Evolutionary conservation across 1,140 invertebrate species (phyloP).

Genomic region (Laupala kohalensis): DNA sequence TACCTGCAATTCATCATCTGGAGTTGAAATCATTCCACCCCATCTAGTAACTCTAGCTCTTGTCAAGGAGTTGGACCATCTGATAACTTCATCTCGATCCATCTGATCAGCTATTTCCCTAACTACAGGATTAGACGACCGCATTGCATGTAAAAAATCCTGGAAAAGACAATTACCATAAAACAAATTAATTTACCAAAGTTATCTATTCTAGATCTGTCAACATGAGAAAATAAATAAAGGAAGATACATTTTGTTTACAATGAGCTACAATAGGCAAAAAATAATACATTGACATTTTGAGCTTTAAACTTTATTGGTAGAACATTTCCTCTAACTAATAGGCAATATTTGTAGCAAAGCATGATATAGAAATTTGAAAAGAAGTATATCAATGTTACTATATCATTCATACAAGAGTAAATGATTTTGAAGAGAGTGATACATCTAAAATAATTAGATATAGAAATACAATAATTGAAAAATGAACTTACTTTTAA

Average conservation of each 20-base stretch:
- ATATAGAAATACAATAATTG: not conserved
- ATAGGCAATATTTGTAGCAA: no score
- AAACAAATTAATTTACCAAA: no score
- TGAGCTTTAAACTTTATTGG: no score
- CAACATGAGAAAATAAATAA: no score
- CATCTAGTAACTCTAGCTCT: conserved; percentile 82
- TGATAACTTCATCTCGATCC: conserved; percentile 82
- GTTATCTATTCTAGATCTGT: no score
- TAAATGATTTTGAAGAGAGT: not conserved
- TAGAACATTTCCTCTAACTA: no score
- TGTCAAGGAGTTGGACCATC: conserved; percentile 76
- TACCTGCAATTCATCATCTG: conserved; percentile 83
- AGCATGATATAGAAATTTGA: no score
- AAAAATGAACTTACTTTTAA: conserved; percentile 55
- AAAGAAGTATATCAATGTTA: no score
- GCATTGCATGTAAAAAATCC: conserved; percentile 85
- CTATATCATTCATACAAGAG: not conserved
- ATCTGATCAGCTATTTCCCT: conserved; percentile 79
- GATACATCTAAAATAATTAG: no score
- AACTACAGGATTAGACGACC: conserved; percentile 78
- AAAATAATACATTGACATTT: no score
- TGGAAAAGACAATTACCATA: conserved; percentile 23
- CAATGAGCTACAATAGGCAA: no score
- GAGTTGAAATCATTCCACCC: conserved; percentile 96
- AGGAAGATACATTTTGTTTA: no score